Evolutionary conservation across 2,888 invertebrate genomes (phyloP).

Genomic region (Galerucella calmariensis): DNA sequence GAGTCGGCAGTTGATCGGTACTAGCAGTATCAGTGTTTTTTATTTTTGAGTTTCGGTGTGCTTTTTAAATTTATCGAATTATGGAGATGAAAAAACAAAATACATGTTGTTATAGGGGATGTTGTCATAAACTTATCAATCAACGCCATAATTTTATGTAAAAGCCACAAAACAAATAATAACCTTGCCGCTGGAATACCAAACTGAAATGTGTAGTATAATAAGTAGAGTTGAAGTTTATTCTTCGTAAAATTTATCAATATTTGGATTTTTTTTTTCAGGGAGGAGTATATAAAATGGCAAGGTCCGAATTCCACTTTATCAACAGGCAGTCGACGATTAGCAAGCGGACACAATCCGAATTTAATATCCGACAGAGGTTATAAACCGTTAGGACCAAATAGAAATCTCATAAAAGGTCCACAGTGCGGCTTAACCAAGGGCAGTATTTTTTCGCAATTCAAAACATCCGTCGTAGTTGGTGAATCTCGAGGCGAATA

Average conservation of each 20-base stretch:
- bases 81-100: too few species aligned
- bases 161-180: too few species aligned
- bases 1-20: too few species aligned
- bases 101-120: too few species aligned
- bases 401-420: conserved; percentile 76
- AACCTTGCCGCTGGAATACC: too few species aligned
- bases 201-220: too few species aligned
- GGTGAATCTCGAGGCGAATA: conserved; percentile 68
- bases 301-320: conserved; percentile 80
- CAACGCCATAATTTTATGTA: too few species aligned
- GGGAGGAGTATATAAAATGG: conserved; percentile 86
- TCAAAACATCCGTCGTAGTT: conserved; percentile 66
- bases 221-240: neutral
- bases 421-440: conserved; percentile 78
- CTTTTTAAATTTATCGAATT: too few species aligned
- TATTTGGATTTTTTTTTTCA: conserved; percentile 55
- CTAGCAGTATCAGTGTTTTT: too few species aligned
- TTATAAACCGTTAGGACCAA: conserved; percentile 74
- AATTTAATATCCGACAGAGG: conserved; percentile 57
- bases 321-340: conserved; percentile 65
- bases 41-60: too few species aligned
- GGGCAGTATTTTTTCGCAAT: conserved; percentile 81
- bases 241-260: too few species aligned
- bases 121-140: too few species aligned
- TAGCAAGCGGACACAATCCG: conserved; percentile 69